Evolutionary conservation across 2,113 vertebrate genomes (phyloP).

Genomic region (Indicator indicator): DNA sequence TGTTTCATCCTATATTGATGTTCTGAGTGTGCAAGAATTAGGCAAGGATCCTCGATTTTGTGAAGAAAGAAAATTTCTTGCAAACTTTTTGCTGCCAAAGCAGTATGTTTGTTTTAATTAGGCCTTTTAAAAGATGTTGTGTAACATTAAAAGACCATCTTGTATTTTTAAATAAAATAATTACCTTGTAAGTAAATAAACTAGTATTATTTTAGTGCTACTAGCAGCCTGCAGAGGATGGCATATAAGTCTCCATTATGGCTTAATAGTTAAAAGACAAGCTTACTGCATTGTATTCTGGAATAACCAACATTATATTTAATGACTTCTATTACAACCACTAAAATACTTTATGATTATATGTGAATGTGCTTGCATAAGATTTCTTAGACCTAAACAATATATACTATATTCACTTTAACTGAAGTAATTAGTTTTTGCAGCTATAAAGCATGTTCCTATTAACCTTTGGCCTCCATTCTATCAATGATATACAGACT

Average conservation of each 20-base stretch:
- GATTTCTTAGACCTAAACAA: neutral
- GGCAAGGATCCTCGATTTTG: neutral
- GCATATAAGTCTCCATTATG: constrained; percentile 6
- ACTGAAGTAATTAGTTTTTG: constrained; percentile 9
- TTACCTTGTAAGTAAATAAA: constrained; percentile 9
- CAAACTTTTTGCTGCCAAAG: neutral
- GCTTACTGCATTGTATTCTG: neutral
- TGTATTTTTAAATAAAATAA: constrained; percentile 13
- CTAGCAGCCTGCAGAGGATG: neutral
- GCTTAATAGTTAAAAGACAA: constrained; percentile 18
- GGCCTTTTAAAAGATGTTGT: neutral
- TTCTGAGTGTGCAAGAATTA: neutral
- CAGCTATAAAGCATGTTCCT: neutral
- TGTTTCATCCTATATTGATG: neutral
- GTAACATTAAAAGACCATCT: neutral
- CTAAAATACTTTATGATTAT: constrained; percentile 32
- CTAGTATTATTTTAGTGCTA: neutral
- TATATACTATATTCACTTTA: neutral
- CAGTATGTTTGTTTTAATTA: neutral
- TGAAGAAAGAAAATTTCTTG: neutral
- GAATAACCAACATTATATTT: constrained; percentile 44
- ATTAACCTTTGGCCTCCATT: neutral
- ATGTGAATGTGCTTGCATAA: neutral
- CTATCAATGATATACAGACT: neutral
- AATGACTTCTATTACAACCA: constrained; percentile 36